These are phyloP conservation scores for Amphibalanus amphitrite DNA, from an alignment of 1,140 invertebrate species.

Conservation along the genomic window DNA sequence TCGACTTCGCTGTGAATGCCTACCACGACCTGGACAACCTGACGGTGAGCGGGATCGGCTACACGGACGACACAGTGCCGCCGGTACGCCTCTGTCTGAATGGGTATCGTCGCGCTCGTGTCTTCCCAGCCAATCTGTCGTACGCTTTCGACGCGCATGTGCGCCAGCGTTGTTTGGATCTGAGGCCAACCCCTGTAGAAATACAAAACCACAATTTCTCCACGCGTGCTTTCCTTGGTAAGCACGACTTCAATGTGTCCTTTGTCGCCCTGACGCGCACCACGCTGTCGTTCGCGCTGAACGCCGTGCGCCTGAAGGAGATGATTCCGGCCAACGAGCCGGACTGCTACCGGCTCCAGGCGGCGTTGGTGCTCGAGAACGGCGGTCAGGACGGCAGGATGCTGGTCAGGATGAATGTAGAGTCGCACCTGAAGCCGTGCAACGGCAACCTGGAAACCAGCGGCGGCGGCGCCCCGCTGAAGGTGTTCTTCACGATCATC, in stretches of 20 bases:
- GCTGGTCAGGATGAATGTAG: constrained; percentile 56
- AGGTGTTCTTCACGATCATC: constrained; percentile 31
- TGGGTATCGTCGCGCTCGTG: not conserved
- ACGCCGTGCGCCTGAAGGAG: constrained; percentile 15
- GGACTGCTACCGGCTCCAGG: constrained; percentile 17
- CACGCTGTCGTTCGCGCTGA: constrained; percentile 15
- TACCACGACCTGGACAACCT: not conserved
- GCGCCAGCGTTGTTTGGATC: not conserved
- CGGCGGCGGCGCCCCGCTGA: not conserved
- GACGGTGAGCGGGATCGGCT: not conserved
- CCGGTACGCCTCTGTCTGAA: not conserved
- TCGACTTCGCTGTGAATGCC: constrained; percentile 58
- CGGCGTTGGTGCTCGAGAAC: constrained; percentile 54
- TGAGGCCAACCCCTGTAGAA: not conserved
- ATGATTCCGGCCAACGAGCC: constrained; percentile 13
- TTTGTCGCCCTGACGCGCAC: constrained; percentile 14
- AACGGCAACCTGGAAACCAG: not conserved
- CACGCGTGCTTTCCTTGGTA: constrained; percentile 9
- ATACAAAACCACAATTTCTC: not conserved
- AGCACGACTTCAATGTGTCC: constrained; percentile 12
- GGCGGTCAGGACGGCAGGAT: constrained; percentile 88
- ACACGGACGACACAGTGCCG: not conserved
- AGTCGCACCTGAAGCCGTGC: constrained; percentile 29
- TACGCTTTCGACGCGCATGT: not conserved
- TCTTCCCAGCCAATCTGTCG: not conserved